Evolutionary conservation across 2,113 vertebrate genomes (phyloP), one percentile per base, ranked within the genome.

Genomic region (Apteryx mantelli): DNA sequence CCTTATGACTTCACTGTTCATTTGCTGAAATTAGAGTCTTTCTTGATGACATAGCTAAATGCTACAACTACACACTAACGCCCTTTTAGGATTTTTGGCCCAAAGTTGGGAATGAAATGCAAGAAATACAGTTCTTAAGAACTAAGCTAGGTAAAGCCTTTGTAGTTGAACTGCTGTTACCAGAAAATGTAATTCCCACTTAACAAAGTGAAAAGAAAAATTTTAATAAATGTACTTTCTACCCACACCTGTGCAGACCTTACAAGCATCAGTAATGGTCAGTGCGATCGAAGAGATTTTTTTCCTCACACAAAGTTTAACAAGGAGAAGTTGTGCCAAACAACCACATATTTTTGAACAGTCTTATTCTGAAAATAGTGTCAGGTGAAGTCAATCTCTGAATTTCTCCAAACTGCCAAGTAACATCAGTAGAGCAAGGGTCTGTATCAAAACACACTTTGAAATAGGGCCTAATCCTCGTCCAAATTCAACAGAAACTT

Each of bases 261-360:
- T 52, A 32, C 12, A 46, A 69, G 50, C 25, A 34, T 7, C 69
- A 55, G 52, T 70, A 86, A 42, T 9, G 9, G 69, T 5, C 55
- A 12, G 5, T 5, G 28, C 5, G 4, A 64, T 61, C 68, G 21
- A 66, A 53, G 7, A 56, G 42, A 56, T 44, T 61, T 25, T 40
- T 46, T 22, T 53, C 86, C 76, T 26, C 30, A 24, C n/a, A 64
- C 66, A 48, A 1, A 63, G n/a, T 11, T 85, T 44, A 48, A 73
- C 34, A 42, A 65, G 16, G 17, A 42, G 22, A 2, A 82, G 16
- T 22, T 32, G 14, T 61, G 44, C 73, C 40, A 65, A 73, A 69
- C 46, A 58, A 15, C 0, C 0, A 38, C 14, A 2, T 7, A 17
- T 24, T 92, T 46, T 9, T 69, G 26, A 77, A 56, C 0, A 0